Base-by-base conservation (phyloP, 2,797 vertebrate species). In the Spheniscus humboldti region DNA sequence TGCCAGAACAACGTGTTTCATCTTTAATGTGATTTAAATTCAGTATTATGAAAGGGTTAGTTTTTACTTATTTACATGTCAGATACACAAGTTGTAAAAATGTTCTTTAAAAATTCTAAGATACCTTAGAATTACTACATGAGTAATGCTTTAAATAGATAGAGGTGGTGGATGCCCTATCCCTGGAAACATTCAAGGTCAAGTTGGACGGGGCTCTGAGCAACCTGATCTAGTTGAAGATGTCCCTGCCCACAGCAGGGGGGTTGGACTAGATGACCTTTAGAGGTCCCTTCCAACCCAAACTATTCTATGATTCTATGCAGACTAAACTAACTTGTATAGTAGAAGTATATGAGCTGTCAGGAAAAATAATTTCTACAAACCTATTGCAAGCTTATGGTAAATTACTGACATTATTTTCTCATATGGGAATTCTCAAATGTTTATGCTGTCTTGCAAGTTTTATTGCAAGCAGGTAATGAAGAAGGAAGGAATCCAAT, bases 401-500 rank as follows among this genome's bases (percentile, higher is more conserved):
- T 91, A 97, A 97, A 97, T 97, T 92, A 60, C 84, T 96, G 75
- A 81, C 74, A 55, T 94, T 90, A 62, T 82, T 97, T 97, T 96
- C 87, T 94, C 91, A 79, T 90, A 89, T 93, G 90, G 75, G 92
- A 97, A 91, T 96, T 98, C 93, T 97, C 63, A 96, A 95, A 95
- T 97, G 89, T 96, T 98, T 97, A 93, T 96, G 78, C 67, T 97
- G 31, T 96, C 92, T 96, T 97, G 96, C 96, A 96, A 94, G 86
- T 92, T 96, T 96, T 97, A 97, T 96, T 97, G 94, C 95, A 94
- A 95, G 95, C 92, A 86, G 95, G 90, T 87, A 96, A 97, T 94
- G 96, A 95, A 97, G 94, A 95, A 88, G 78, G 88, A 97, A 96
- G 85, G 96, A 98, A 97, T 98, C 90, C 96, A 98, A 96, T 98